A percentile compares a stretch with the other conserved stretches of the same genome.
Evolutionary conservation across 2,113 vertebrate species (phyloP).

Genomic region (Cnemophilus loriae): DNA sequence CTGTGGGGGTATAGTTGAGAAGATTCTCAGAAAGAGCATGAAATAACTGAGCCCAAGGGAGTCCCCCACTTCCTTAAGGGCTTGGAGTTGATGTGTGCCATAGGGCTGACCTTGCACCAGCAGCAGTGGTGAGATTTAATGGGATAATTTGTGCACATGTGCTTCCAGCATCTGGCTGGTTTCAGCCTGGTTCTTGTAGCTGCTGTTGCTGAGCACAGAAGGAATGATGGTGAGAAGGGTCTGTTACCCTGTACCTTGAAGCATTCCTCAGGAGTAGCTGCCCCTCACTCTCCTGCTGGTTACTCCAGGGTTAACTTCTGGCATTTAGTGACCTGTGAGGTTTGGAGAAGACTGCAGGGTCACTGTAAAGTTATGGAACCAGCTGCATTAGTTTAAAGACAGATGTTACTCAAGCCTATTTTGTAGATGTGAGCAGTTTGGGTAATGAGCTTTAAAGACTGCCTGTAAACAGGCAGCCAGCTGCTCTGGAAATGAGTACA

Average conservation of each 20-base stretch:
- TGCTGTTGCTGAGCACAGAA: not conserved
- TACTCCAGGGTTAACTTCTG: not conserved
- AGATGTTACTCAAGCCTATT: not conserved
- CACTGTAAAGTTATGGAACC: not conserved
- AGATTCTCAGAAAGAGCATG: not conserved
- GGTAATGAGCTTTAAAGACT: not conserved
- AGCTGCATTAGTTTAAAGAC: not conserved
- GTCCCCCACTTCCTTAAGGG: not conserved
- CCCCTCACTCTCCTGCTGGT: not conserved
- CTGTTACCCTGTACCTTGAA: not conserved
- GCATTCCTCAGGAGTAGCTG: not conserved
- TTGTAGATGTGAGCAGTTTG: not conserved
- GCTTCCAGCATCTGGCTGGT: not conserved
- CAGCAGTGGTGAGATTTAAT: not conserved
- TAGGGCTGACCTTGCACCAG: not conserved
- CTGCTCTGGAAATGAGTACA: not conserved
- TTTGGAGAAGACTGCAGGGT: not conserved
- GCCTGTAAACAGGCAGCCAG: not conserved
- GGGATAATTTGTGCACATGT: not conserved
- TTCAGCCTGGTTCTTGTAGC: not conserved
- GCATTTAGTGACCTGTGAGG: not conserved
- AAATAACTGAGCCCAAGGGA: not conserved
- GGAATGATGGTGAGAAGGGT: not conserved
- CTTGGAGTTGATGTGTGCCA: not conserved
- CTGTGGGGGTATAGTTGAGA: not conserved